Percentiles rank a stretch among this genome's conserved stretches.
Conservation (phyloP, 1,140 invertebrate species). For the Pseudachorutes palmiensis region DNA sequence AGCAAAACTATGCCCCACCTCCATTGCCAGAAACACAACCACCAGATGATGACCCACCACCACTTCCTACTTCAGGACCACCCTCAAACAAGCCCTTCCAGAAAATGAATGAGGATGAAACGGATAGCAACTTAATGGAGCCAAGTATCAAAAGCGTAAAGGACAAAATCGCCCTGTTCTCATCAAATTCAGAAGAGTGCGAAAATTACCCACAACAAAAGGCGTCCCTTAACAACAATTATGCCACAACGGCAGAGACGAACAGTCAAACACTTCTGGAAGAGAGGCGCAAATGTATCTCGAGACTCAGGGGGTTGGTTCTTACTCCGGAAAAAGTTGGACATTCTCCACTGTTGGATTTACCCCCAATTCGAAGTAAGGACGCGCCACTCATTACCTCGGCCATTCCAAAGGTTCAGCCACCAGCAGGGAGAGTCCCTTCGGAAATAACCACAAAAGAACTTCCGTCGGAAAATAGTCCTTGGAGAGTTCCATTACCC, state of each 20-base stretch:
- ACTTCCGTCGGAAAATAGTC: conserved; percentile 13
- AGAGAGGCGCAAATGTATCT: conserved; percentile 66
- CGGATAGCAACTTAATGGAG: no score
- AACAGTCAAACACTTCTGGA: conserved; percentile 52
- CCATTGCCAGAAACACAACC: conserved; percentile 44
- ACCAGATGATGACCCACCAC: conserved; percentile 33
- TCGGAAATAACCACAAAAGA: neutral
- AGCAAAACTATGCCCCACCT: conserved; percentile 39
- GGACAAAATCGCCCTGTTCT: conserved; percentile 83
- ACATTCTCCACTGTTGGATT: conserved; percentile 49
- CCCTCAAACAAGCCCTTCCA: conserved; percentile 23
- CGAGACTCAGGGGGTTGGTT: conserved; percentile 67
- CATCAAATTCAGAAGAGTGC: conserved; percentile 41
- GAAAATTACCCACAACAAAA: conserved; percentile 39
- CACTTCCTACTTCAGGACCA: conserved; percentile 30
- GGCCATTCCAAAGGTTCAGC: conserved; percentile 34
- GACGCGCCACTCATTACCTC: conserved; percentile 42
- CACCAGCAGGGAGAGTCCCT: conserved; percentile 1
- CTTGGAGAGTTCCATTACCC: conserved; percentile 46
- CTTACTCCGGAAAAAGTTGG: conserved; percentile 58
- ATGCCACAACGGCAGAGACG: conserved; percentile 27
- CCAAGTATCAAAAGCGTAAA: conserved; percentile 68
- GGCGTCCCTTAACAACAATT: conserved; percentile 37
- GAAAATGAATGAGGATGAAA: neutral
- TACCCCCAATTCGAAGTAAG: conserved; percentile 71